A percentile compares a stretch with the other conserved stretches of the same genome.
Evolutionary conservation across 2,888 invertebrate species (phyloP).

Genomic region (Sycophila texana): DNA sequence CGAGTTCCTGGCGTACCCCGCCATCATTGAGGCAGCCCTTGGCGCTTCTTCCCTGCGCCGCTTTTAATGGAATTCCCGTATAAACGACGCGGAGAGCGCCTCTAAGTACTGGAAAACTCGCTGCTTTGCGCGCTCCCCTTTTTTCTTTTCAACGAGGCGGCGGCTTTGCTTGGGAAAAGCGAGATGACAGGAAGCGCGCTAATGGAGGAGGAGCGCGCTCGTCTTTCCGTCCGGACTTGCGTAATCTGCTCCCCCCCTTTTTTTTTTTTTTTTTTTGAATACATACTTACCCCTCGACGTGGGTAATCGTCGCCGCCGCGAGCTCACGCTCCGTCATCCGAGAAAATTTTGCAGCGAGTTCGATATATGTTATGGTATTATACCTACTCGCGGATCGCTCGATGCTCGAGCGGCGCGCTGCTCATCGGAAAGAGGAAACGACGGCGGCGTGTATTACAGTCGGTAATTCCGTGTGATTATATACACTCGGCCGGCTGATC

Average conservation of each 20-base stretch:
- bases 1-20: constrained; percentile 33
- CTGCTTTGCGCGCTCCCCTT: background rate
- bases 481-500: background rate
- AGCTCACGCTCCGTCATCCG: background rate
- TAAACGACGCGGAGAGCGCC: background rate
- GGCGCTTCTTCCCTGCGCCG: constrained; percentile 15
- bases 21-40: constrained; percentile 43
- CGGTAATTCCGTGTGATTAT: background rate
- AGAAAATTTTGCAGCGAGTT: background rate
- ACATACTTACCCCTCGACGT: background rate
- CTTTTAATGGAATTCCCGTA: constrained; percentile 37
- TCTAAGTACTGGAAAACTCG: background rate
- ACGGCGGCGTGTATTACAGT: background rate
- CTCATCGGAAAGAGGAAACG: constrained; percentile 4
- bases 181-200: constrained; percentile 31
- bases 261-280: background rate
- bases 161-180: background rate
- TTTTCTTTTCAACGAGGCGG: background rate
- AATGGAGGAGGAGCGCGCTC: constrained; percentile 6
- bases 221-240: background rate
- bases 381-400: background rate
- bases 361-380: background rate
- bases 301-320: background rate
- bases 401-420: background rate
- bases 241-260: constrained; percentile 12